Percentiles rank a stretch among this genome's conserved stretches.
Conservation (phyloP, 2,113 vertebrate species). For the Microtus montanus region DNA sequence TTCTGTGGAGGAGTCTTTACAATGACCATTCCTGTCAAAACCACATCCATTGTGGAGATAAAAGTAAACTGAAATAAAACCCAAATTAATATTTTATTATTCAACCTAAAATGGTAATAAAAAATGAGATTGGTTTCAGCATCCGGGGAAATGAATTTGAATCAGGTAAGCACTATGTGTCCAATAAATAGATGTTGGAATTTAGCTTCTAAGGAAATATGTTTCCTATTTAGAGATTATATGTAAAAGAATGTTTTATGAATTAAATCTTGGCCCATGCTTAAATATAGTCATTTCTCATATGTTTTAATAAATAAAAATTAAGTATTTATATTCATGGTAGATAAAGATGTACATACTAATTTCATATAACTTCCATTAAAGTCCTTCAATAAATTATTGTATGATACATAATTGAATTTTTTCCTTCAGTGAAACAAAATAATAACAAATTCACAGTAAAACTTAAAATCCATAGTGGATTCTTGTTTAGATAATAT, state of each 20-base stretch:
- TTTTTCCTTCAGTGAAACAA: conserved; percentile 7
- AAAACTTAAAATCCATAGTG: not conserved
- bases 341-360: not conserved
- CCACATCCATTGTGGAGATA: not conserved
- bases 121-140: conserved; percentile 17
- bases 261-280: not conserved
- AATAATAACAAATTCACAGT: not conserved
- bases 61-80: conserved; percentile 3
- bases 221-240: not conserved
- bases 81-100: conserved; percentile 59
- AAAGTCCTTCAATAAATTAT: not conserved
- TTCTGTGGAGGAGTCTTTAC: conserved; percentile 23
- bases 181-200: not conserved
- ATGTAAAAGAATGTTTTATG: not conserved
- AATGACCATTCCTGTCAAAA: not conserved
- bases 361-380: not conserved
- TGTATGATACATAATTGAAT: not conserved
- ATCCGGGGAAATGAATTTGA: conserved; percentile 51
- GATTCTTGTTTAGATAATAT: not conserved
- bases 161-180: not conserved
- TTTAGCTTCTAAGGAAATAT: not conserved
- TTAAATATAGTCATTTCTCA: not conserved
- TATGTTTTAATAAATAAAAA: conserved; percentile 14
- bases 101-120: conserved; percentile 66
- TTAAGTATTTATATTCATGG: not conserved